Conservation (phyloP, 2,113 vertebrate species). For the Nettapus auritus region DNA sequence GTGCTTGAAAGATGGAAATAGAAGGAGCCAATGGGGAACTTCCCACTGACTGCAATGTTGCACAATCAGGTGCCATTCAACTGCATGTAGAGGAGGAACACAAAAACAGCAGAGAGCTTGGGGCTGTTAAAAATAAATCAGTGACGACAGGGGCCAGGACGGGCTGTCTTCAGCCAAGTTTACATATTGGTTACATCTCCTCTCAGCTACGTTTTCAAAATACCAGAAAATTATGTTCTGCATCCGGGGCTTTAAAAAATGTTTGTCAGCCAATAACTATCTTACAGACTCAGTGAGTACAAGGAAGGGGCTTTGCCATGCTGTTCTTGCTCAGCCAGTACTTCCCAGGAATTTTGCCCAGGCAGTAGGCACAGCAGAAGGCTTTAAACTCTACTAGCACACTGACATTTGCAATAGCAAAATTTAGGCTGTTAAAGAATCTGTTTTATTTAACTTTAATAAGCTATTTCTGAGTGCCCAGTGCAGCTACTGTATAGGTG, state of each 20-base stretch:
- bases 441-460: background rate
- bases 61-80: background rate
- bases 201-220: background rate
- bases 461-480: background rate
- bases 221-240: background rate
- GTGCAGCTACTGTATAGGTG: background rate
- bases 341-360: background rate
- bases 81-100: background rate
- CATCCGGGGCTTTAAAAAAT: background rate
- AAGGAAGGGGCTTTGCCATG: background rate
- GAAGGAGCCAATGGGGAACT: background rate
- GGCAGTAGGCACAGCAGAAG: background rate
- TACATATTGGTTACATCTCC: background rate
- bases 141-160: background rate
- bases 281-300: background rate
- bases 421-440: background rate
- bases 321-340: background rate
- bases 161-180: background rate
- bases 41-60: accelerated
- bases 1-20: background rate
- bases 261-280: conserved; percentile 5
- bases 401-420: background rate
- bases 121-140: conserved; percentile 25
- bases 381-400: background rate
- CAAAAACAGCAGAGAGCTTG: background rate